Evolutionary conservation across 2,888 invertebrate species (phyloP).

Genomic region (Lepidonotus clava): DNA sequence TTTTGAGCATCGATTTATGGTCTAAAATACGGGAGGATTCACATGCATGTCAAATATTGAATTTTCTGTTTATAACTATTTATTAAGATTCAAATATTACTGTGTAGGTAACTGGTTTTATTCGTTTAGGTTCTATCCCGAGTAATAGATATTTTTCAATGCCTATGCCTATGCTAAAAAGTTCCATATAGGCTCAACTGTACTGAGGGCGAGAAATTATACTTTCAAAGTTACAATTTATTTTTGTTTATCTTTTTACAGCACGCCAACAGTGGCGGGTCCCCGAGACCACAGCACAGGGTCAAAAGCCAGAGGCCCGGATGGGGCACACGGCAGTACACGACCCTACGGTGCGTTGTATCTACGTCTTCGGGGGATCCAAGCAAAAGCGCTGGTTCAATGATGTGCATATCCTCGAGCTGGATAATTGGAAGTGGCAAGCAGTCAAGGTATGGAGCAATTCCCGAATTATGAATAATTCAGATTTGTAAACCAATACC

Average conservation of each 20-base stretch:
- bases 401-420: slow-evolving; percentile 77
- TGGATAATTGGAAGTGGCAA: slow-evolving; percentile 78
- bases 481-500: no score
- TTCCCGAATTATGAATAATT: no score
- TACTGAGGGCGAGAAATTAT: background rate
- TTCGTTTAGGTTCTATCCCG: no score
- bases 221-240: background rate
- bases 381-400: slow-evolving; percentile 79
- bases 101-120: no score
- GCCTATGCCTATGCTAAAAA: no score
- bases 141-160: no score
- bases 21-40: no score
- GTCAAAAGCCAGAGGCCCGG: slow-evolving; percentile 65
- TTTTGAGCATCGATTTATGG: no score
- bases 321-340: slow-evolving; percentile 79
- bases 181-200: no score
- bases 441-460: slow-evolving; percentile 75
- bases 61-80: no score
- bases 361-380: slow-evolving; percentile 78
- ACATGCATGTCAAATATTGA: no score
- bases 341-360: slow-evolving; percentile 75
- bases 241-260: background rate
- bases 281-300: slow-evolving; percentile 49
- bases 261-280: slow-evolving; percentile 56
- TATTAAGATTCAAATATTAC: no score